Conservation (phyloP, 2,113 vertebrate genomes). For the Onychostruthus taczanowskii region DNA sequence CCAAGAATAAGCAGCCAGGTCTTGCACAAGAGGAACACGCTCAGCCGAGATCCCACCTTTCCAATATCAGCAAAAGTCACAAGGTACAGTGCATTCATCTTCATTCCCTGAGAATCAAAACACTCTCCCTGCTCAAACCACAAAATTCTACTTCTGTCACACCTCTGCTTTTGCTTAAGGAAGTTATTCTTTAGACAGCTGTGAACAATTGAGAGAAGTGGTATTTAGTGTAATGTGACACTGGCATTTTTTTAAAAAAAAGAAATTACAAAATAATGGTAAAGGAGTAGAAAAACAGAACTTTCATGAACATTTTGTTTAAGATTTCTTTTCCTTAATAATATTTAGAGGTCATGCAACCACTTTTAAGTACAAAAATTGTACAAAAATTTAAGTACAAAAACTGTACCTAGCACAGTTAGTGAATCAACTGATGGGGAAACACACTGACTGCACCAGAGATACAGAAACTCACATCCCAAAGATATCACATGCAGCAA, state of each 20-base stretch:
- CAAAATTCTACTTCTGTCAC: background rate
- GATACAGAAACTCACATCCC: background rate
- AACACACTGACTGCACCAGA: background rate
- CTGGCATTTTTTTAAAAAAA: background rate
- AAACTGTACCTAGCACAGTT: background rate
- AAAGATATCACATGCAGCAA: background rate
- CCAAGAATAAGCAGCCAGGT: background rate
- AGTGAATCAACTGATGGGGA: background rate
- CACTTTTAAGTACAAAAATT: background rate
- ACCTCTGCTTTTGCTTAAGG: background rate
- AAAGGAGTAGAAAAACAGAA: background rate
- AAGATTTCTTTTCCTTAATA: background rate
- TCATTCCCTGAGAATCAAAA: background rate
- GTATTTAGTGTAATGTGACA: background rate
- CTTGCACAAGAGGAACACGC: background rate
- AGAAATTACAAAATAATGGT: background rate
- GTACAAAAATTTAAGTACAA: background rate
- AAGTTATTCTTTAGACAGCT: conserved; percentile 26
- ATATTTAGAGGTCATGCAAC: background rate
- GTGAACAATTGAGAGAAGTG: conserved; percentile 14
- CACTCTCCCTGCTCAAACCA: background rate
- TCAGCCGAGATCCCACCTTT: conserved; percentile 4
- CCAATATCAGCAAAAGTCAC: background rate
- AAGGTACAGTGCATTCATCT: conserved; percentile 25
- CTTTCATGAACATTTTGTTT: background rate